phyloP scores from a whole-genome alignment of 1,140 invertebrate genomes.

The Caerostris darwini region DNA sequence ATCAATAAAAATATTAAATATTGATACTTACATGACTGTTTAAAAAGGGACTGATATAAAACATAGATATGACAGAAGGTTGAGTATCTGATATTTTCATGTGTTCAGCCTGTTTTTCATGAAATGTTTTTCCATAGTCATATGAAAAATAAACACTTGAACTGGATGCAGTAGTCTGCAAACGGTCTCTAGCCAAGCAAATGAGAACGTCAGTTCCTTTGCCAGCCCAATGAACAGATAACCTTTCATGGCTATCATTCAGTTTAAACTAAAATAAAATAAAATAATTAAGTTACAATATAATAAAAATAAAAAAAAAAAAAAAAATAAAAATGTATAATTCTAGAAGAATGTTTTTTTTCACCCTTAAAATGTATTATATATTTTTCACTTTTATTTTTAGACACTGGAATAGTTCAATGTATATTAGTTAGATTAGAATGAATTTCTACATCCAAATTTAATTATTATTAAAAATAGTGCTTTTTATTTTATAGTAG shows the following conservation, averaged over 20 bases:
- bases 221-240: slow-evolving; percentile 95
- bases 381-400: too few species aligned
- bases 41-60: slow-evolving; percentile 90
- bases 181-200: slow-evolving; percentile 88
- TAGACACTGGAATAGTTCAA: too few species aligned
- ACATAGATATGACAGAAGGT: slow-evolving; percentile 88
- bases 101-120: slow-evolving; percentile 84
- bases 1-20: slow-evolving; percentile 75
- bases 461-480: too few species aligned
- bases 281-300: background rate
- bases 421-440: too few species aligned
- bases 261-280: slow-evolving; percentile 83
- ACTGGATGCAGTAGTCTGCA: slow-evolving; percentile 82
- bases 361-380: background rate
- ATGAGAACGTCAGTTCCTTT: slow-evolving; percentile 92
- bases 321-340: background rate
- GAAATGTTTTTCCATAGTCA: slow-evolving; percentile 91
- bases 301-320: background rate
- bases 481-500: too few species aligned
- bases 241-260: slow-evolving; percentile 92
- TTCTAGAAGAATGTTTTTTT: background rate
- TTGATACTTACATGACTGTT: slow-evolving; percentile 87
- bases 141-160: slow-evolving; percentile 92
- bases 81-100: slow-evolving; percentile 83
- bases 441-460: too few species aligned